Evolutionary conservation across 2,888 invertebrate species (phyloP), one percentile per base, ranked within the genome.

Genomic region (Folsomia candida): DNA sequence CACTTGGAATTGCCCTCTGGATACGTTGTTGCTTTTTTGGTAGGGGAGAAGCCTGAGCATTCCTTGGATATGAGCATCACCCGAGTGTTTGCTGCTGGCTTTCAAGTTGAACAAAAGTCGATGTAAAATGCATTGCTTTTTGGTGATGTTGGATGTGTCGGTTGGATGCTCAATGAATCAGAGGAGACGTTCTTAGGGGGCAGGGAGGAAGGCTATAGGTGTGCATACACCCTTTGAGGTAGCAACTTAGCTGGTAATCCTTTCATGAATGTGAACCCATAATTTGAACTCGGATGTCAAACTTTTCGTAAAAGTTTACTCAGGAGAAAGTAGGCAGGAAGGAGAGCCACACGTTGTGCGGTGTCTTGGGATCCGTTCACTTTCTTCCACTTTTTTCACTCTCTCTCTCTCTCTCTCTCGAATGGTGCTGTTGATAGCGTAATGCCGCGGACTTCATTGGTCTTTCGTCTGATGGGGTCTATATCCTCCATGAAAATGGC

Each of bases 251-350:
- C 62, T 61, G 68, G 68, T 68, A 62, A 68, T 69, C 64, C 58
- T 69, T 63, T 69, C 69, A 69, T 69, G 67, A 59, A 67, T 67
- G 69, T 60, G 51, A 54, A 68, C 58, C 68, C 71, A 74, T 74
- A 71, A 74, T 67, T 74, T 74, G 69, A 67, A 70, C 69, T 67
- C 63, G 71, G 69, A 71, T 74, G 74, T 74, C 74, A 72, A 74
- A 74, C 67, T 72, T 72, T 74, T 59, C 62, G 29, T 62, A 69
- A 72, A 75, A 75, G 75, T 75, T 75, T 75, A 72, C 63, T 62
- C 62, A 64, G 51, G 69, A 74, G 71, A 54, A 54, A 54, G 54
- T 6, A 54, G n/a, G 54, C 9, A n/a, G 54, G 20, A 54, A 22
- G 22, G 54, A 54, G 54, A 4, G 20, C 4, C 6, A 14, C 20